Conservation (phyloP, 2,797 vertebrate species). For the Ptychobarbus kaznakovi region DNA sequence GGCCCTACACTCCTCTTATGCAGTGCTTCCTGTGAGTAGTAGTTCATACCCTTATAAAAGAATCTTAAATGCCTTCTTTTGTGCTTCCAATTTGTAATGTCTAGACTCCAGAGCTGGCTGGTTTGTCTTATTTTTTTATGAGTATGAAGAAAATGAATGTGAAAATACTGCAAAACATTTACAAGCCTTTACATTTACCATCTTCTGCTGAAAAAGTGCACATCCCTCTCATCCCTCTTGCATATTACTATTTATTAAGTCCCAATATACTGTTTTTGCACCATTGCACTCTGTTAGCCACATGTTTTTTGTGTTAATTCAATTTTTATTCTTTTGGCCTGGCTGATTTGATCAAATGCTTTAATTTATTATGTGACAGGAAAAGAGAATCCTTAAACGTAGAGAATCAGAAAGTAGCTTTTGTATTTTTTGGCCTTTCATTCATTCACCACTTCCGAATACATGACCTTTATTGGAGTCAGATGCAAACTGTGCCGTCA, state of each 20-base stretch:
- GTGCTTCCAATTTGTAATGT: neutral
- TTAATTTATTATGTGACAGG: too few relatives aligned
- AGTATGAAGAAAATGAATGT: neutral
- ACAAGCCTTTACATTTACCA: too few relatives aligned
- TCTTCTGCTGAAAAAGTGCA: neutral
- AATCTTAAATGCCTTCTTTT: neutral
- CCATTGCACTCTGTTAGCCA: neutral
- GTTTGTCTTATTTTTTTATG: neutral
- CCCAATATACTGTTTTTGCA: too few relatives aligned
- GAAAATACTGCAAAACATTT: neutral
- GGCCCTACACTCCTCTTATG: too few relatives aligned
- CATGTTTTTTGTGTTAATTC: too few relatives aligned
- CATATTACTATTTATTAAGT: too few relatives aligned
- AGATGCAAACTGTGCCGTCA: constrained; percentile 8
- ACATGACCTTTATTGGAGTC: constrained; percentile 22
- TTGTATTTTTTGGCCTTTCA: neutral
- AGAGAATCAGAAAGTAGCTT: constrained; percentile 1
- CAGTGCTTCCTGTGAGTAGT: neutral
- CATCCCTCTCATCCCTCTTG: too few relatives aligned
- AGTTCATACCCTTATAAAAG: neutral
- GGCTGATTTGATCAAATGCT: neutral
- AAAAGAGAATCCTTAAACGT: neutral
- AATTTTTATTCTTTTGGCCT: neutral
- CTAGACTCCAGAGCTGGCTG: neutral
- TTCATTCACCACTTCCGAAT: constrained; percentile 12